A percentile compares a stretch with the other conserved stretches of the same genome.
Conservation (phyloP, 2,888 invertebrate genomes). For the Andrena haemorrhoa region DNA sequence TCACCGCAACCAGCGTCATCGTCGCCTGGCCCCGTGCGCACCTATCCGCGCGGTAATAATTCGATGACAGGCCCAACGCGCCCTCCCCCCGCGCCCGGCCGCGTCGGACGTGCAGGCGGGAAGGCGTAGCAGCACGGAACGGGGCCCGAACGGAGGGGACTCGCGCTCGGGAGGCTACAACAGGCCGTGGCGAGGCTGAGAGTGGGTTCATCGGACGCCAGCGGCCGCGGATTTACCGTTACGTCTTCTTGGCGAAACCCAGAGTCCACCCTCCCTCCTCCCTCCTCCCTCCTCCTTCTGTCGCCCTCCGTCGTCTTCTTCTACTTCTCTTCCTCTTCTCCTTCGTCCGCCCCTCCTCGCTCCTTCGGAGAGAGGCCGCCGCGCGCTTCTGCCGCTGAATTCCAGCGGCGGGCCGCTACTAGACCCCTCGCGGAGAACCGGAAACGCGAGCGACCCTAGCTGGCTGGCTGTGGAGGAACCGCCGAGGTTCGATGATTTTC, state of each 20-base stretch:
- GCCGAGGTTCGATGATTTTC: conserved; percentile 35
- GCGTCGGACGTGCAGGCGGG: conserved; percentile 12
- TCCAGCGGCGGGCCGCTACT: conserved; percentile 54
- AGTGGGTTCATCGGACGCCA: conserved; percentile 85
- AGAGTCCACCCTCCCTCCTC: conserved; percentile 69
- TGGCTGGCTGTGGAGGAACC: conserved; percentile 14
- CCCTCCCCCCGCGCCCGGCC: not conserved
- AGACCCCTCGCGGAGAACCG: conserved; percentile 56
- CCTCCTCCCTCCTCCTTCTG: conserved; percentile 38
- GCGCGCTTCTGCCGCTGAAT: conserved; percentile 56
- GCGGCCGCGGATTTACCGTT: conserved; percentile 85
- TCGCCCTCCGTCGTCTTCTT: conserved; percentile 21
- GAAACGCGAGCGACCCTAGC: conserved; percentile 38
- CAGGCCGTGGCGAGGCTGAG: conserved; percentile 75
- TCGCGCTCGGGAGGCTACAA: conserved; percentile 58
- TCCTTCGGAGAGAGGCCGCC: not conserved
- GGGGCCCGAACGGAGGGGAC: conserved; percentile 38
- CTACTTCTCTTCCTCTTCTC: not conserved
- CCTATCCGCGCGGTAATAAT: conserved; percentile 65
- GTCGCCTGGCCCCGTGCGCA: not conserved
- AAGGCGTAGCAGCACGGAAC: conserved; percentile 25
- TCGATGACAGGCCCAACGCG: conserved; percentile 52
- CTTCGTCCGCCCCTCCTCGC: conserved; percentile 37
- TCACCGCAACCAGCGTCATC: conserved; percentile 4
- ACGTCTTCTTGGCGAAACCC: conserved; percentile 84